phyloP scores from a whole-genome alignment of 2,113 vertebrate species.

The Hystrix cristata region DNA sequence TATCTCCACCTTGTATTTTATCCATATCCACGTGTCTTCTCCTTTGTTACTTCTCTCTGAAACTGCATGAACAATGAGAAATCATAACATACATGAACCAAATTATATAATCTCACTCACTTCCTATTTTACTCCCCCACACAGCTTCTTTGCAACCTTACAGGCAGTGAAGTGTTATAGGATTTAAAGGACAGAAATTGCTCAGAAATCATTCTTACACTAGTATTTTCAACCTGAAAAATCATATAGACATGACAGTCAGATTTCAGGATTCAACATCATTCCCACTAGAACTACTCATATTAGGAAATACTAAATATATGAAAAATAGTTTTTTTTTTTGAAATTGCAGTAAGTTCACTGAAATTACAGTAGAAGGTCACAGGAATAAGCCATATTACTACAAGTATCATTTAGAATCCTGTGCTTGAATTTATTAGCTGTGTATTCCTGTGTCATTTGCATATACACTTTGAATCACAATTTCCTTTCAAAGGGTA shows the following conservation, averaged over 20 bases:
- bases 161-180: background rate
- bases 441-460: background rate
- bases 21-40: constrained; percentile 29
- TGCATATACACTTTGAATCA: background rate
- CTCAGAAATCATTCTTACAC: background rate
- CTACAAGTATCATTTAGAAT: background rate
- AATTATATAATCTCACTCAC: constrained; percentile 67
- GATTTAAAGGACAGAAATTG: background rate
- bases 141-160: constrained; percentile 21
- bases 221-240: background rate
- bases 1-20: constrained; percentile 51
- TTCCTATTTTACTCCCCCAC: background rate
- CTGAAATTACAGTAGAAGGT: background rate
- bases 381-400: background rate
- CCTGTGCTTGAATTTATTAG: background rate
- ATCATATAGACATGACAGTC: background rate
- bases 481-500: background rate
- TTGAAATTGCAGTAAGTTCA: background rate
- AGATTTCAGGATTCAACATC: background rate
- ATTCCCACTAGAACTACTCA: background rate
- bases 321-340: background rate
- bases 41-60: constrained; percentile 54
- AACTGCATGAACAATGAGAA: constrained; percentile 50
- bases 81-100: constrained; percentile 35
- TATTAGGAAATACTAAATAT: background rate